Percentiles rank a stretch among this genome's conserved stretches.
Conservation (phyloP, 2,113 vertebrate species). For the Arizona elegans region DNA sequence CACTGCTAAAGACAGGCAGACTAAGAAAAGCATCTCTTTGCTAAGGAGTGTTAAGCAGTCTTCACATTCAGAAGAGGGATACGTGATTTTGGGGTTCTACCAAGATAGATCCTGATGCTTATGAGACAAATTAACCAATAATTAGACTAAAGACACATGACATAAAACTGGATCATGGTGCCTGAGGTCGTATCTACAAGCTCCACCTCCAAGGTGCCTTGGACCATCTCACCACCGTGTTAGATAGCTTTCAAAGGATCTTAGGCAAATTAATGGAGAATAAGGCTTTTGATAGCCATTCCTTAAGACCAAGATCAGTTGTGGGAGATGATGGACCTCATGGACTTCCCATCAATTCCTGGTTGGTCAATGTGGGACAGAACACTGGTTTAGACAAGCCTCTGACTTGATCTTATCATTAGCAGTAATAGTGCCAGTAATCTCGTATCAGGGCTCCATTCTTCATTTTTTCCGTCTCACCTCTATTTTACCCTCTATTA, state of each 20-base stretch:
- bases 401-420: not conserved
- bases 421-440: not conserved
- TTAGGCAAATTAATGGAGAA: not conserved
- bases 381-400: not conserved
- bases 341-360: not conserved
- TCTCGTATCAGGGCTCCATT: not conserved
- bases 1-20: not conserved
- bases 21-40: not conserved
- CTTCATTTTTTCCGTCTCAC: not conserved
- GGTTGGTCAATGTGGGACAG: not conserved
- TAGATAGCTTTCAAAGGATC: not conserved
- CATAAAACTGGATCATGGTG: not conserved
- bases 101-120: not conserved
- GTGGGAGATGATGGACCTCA: too few species aligned
- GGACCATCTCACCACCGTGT: not conserved
- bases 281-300: not conserved
- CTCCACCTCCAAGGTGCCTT: not conserved
- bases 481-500: not conserved
- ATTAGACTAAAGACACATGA: not conserved
- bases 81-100: not conserved
- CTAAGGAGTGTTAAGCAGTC: not conserved
- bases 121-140: not conserved
- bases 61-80: not conserved
- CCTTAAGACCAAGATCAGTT: not conserved
- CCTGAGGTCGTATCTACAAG: not conserved